A percentile compares a stretch with the other conserved stretches of the same genome.
Evolutionary conservation across 2,113 vertebrate species (phyloP).

Genomic region (Fregetta grallaria): DNA sequence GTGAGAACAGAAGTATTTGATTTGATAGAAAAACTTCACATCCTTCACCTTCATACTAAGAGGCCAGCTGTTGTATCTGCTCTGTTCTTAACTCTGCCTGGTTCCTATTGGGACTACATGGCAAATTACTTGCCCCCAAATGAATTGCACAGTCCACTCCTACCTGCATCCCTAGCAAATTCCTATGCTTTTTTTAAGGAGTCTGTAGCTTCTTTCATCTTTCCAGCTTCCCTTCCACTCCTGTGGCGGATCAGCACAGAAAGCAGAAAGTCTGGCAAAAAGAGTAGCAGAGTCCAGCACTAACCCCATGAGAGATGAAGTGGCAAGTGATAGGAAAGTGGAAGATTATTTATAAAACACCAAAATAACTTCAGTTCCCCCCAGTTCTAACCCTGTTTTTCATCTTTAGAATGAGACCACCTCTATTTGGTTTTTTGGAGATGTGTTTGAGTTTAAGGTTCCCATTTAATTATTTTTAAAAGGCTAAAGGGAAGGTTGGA

Average conservation of each 20-base stretch:
- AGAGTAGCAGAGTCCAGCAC: not conserved
- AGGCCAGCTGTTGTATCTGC: not conserved
- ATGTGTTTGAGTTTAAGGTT: not conserved
- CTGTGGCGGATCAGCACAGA: not conserved
- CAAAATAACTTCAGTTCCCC: not conserved
- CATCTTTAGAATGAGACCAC: not conserved
- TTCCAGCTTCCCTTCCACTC: not conserved
- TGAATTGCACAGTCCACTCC: not conserved
- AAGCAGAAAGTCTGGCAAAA: not conserved
- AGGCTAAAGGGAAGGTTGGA: not conserved
- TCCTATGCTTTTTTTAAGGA: not conserved
- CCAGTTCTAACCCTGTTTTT: not conserved
- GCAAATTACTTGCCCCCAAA: not conserved
- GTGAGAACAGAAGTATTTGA: not conserved
- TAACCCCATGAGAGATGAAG: not conserved
- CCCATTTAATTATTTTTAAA: not conserved
- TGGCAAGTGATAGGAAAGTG: not conserved
- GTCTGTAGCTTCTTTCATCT: not conserved
- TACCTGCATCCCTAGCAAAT: not conserved
- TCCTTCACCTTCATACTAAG: not conserved
- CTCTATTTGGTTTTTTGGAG: not conserved
- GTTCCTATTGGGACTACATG: not conserved
- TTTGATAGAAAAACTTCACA: not conserved
- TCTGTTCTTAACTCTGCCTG: not conserved
- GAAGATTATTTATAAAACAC: constrained; percentile 2